Conservation (phyloP, 2,113 vertebrate species). For the Calyptomena viridis region DNA sequence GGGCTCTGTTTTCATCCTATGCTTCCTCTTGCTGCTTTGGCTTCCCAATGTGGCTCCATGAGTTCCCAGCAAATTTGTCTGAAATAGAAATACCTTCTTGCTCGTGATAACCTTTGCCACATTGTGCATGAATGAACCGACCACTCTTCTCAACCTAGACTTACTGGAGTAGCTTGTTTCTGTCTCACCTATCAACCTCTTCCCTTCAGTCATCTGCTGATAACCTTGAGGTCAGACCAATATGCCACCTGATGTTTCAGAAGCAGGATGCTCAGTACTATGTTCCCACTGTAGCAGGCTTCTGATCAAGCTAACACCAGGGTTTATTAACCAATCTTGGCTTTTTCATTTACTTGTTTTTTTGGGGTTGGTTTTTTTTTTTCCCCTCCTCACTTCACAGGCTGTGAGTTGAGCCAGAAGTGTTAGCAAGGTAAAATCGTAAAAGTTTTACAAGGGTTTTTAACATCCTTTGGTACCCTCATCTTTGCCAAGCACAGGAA, state of each 20-base stretch:
- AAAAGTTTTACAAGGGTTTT: not conserved
- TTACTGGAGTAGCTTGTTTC: not conserved
- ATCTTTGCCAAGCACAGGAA: not conserved
- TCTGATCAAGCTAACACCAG: not conserved
- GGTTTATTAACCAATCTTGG: not conserved
- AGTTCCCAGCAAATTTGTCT: not conserved
- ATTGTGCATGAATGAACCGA: fast-evolving
- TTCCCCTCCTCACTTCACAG: not conserved
- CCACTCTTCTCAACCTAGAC: not conserved
- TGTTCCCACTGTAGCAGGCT: not conserved
- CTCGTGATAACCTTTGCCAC: fast-evolving
- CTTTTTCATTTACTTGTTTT: not conserved
- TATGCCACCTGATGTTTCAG: fast-evolving
- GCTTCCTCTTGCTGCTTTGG: not conserved
- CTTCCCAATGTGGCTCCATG: not conserved
- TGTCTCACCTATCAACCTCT: not conserved
- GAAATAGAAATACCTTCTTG: not conserved
- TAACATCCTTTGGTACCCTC: not conserved
- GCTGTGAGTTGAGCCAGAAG: not conserved
- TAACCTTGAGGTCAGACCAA: not conserved
- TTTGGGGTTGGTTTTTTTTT: not conserved
- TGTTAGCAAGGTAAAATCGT: not conserved
- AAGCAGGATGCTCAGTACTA: not conserved
- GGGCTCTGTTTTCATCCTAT: not conserved
- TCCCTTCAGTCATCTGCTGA: fast-evolving